Conservation (phyloP, 2,888 invertebrate genomes). For the Archips xylosteana region DNA sequence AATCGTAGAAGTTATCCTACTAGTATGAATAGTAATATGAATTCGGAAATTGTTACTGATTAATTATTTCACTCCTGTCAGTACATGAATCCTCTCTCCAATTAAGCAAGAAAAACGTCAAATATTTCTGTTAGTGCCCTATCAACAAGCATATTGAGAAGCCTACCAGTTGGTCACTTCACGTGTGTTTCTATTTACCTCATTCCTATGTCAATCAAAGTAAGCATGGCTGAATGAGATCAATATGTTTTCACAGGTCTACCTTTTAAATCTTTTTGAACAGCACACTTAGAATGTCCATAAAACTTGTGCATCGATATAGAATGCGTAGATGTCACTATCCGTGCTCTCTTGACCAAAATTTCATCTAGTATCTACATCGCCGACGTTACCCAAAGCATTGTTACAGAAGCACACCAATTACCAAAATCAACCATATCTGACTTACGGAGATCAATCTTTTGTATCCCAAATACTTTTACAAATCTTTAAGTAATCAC, state of each 20-base stretch:
- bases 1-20: too few species aligned
- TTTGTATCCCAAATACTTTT: slow-evolving; percentile 52
- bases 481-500: slow-evolving; percentile 51
- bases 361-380: slow-evolving; percentile 24
- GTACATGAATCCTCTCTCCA: too few species aligned
- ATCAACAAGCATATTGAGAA: too few species aligned
- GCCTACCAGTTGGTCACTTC: too few species aligned
- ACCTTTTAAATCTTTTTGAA: neutral
- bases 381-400: slow-evolving; percentile 26
- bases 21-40: too few species aligned
- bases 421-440: slow-evolving; percentile 57
- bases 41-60: too few species aligned
- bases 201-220: too few species aligned
- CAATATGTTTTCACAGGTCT: neutral
- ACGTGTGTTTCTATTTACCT: too few species aligned
- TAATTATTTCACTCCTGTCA: too few species aligned
- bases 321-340: neutral
- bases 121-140: too few species aligned
- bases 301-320: neutral
- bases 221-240: too few species aligned
- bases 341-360: slow-evolving; percentile 16
- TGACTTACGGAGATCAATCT: slow-evolving; percentile 48
- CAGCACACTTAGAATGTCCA: neutral
- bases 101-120: too few species aligned
- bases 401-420: slow-evolving; percentile 45